phyloP scores from a whole-genome alignment of 2,888 invertebrate species.

The Teleiodes luculella region DNA sequence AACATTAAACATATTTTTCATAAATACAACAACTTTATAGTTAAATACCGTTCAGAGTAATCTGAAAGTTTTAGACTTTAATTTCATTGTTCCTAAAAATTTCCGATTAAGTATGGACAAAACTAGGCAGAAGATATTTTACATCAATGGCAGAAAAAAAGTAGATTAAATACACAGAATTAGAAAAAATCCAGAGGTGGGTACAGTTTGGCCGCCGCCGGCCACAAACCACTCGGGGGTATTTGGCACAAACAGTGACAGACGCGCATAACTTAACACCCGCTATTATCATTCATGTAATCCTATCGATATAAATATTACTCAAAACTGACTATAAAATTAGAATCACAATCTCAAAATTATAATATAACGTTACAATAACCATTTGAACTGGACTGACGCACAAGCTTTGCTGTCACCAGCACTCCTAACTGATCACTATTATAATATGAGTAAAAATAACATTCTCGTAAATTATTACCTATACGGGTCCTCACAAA shows the following conservation, averaged over 20 bases:
- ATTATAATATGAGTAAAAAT: conserved; percentile 29
- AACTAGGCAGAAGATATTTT: not conserved
- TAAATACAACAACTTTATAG: too few relatives aligned
- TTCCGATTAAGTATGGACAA: too few relatives aligned
- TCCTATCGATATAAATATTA: conserved; percentile 8
- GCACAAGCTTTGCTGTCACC: conserved; percentile 10
- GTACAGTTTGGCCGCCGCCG: not conserved
- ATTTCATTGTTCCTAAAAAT: too few relatives aligned
- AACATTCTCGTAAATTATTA: conserved; percentile 25
- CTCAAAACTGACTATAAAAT: conserved; percentile 11
- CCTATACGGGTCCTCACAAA: conserved; percentile 6
- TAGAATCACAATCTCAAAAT: conserved; percentile 8
- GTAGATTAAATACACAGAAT: too few relatives aligned
- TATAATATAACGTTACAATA: conserved; percentile 7
- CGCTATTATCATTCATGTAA: conserved; percentile 12
- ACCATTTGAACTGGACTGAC: conserved; percentile 3
- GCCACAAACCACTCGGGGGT: conserved; percentile 17
- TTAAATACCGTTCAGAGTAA: too few relatives aligned
- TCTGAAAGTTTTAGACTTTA: too few relatives aligned
- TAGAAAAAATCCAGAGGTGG: too few relatives aligned
- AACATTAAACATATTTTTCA: too few relatives aligned
- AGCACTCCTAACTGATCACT: not conserved
- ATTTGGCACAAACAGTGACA: conserved; percentile 60
- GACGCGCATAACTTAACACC: conserved; percentile 22
- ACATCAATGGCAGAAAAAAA: not conserved